A percentile compares a stretch with the other conserved stretches of the same genome.
Evolutionary conservation across 1,140 invertebrate species (phyloP).

Genomic region (Stegodyphus mimosarum): DNA sequence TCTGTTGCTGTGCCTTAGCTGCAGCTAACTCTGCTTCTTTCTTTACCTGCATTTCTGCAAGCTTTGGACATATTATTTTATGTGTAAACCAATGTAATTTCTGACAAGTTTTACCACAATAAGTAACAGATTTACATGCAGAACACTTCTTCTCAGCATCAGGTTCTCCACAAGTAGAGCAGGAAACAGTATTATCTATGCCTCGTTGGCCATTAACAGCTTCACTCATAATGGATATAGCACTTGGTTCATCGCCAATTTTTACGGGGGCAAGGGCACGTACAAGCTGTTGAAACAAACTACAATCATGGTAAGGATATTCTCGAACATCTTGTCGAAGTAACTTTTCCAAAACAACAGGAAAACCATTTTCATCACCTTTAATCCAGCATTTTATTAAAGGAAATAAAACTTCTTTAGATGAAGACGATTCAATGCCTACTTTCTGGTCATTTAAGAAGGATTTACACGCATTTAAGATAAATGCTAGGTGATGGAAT

Average conservation of each 20-base stretch:
- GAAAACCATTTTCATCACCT: constrained; percentile 78
- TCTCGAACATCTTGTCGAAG: constrained; percentile 85
- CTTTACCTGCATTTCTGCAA: constrained; percentile 18
- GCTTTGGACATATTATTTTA: constrained; percentile 79
- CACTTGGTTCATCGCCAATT: constrained; percentile 72
- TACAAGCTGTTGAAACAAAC: constrained; percentile 84
- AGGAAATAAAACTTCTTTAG: constrained; percentile 63
- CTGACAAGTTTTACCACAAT: constrained; percentile 95
- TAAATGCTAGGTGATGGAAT: constrained; percentile 84
- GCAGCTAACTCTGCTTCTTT: neutral
- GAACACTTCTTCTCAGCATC: constrained; percentile 92
- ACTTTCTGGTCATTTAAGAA: constrained; percentile 64
- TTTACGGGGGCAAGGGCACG: constrained; percentile 78
- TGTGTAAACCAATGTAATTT: constrained; percentile 95
- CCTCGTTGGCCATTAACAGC: constrained; percentile 86
- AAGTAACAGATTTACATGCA: constrained; percentile 93
- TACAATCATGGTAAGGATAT: constrained; percentile 87
- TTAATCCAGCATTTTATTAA: constrained; percentile 74
- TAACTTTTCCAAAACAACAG: constrained; percentile 84
- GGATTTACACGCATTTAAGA: constrained; percentile 75
- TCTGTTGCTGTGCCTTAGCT: too few relatives aligned
- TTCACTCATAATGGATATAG: constrained; percentile 79
- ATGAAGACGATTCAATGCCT: constrained; percentile 64
- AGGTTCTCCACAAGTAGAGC: constrained; percentile 89
- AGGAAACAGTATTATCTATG: constrained; percentile 78